A percentile compares a stretch with the other conserved stretches of the same genome.
Conservation (phyloP, 2,113 vertebrate genomes). For the Jacana jacana region DNA sequence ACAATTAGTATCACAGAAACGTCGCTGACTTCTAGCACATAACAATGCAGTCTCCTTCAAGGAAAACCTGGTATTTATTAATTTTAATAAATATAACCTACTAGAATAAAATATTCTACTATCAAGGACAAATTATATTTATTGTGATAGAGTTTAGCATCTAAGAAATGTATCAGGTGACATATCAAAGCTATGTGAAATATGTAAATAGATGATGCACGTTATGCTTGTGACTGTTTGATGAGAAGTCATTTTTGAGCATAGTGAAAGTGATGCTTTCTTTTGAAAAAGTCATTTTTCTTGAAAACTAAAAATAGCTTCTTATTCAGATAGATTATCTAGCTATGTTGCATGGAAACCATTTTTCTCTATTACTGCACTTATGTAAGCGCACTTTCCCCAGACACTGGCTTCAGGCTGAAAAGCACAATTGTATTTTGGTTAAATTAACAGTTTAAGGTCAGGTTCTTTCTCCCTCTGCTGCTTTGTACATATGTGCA, state of each 20-base stretch:
- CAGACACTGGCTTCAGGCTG: slow-evolving; percentile 22
- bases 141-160: neutral
- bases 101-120: neutral
- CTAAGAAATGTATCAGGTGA: neutral
- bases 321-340: slow-evolving; percentile 50
- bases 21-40: neutral
- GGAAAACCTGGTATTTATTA: neutral
- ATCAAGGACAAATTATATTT: neutral
- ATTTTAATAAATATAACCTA: neutral
- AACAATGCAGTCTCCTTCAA: neutral
- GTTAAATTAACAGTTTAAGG: slow-evolving; percentile 26
- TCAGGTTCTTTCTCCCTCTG: neutral
- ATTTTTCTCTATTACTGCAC: slow-evolving; percentile 52
- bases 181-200: neutral
- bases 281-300: slow-evolving; percentile 53
- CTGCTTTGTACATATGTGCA: neutral
- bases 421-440: slow-evolving; percentile 1
- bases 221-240: neutral
- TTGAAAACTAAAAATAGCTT: slow-evolving; percentile 67
- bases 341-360: slow-evolving; percentile 49
- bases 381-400: slow-evolving; percentile 38
- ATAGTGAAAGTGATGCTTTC: slow-evolving; percentile 35
- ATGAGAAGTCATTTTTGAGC: neutral
- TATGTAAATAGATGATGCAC: neutral
- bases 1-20: neutral